phyloP scores from a whole-genome alignment of 2,797 vertebrate species.

The Myripristis murdjan region DNA sequence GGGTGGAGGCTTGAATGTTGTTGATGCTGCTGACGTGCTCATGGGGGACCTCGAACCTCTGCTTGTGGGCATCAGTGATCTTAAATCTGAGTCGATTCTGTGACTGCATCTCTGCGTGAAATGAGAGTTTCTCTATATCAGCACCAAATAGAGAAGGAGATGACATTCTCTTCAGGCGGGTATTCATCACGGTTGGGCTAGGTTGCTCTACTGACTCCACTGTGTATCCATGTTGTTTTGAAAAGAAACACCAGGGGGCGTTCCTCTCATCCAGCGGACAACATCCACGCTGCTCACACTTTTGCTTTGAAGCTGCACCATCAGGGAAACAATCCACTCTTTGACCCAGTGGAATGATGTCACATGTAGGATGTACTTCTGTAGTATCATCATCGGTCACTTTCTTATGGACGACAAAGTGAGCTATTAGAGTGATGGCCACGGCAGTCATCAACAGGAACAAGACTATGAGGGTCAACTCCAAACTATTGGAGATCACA shows the following conservation, averaged over 20 bases:
- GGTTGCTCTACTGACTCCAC: slow-evolving; percentile 38
- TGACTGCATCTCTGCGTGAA: slow-evolving; percentile 89
- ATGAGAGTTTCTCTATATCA: slow-evolving; percentile 85
- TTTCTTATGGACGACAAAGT: too few relatives aligned
- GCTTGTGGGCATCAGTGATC: slow-evolving; percentile 87
- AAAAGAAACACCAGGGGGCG: slow-evolving; percentile 93
- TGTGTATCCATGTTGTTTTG: slow-evolving; percentile 87
- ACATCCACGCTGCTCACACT: slow-evolving; percentile 88
- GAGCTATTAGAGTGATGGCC: too few relatives aligned
- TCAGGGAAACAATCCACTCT: slow-evolving; percentile 94
- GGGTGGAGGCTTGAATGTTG: slow-evolving; percentile 52
- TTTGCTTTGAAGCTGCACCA: slow-evolving; percentile 85
- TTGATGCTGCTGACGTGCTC: slow-evolving; percentile 81
- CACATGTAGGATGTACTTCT: slow-evolving; percentile 72
- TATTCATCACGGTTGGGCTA: slow-evolving; percentile 66
- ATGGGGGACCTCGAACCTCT: slow-evolving; percentile 92
- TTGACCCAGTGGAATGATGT: slow-evolving; percentile 65
- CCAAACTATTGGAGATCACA: too few relatives aligned
- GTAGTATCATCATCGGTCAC: too few relatives aligned
- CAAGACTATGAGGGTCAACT: too few relatives aligned
- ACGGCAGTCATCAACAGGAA: too few relatives aligned
- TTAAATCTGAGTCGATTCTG: slow-evolving; percentile 92
- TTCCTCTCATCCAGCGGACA: slow-evolving; percentile 84
- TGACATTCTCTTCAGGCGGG: slow-evolving; percentile 81
- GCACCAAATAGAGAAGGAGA: slow-evolving; percentile 90